Base-by-base conservation (phyloP, 2,888 invertebrate species). In the Fabriciana adippe region DNA sequence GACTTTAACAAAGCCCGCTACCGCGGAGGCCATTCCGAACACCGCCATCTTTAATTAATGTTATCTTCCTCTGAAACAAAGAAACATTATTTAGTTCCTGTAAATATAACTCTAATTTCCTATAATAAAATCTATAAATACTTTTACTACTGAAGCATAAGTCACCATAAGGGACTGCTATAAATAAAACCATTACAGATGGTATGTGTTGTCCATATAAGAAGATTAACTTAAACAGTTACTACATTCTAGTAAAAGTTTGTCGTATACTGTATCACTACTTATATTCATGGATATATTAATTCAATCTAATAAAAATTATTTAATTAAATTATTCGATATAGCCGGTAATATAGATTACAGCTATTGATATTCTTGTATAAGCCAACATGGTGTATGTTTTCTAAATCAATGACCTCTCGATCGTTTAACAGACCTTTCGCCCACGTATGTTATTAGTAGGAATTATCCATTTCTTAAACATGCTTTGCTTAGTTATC, bases 1-100 rank as follows among this genome's bases (percentile, higher is more conserved):
- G 86, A 97, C 96, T 93, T 97, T 97, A 79, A 97, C 95, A 87
- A 97, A 97, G 92, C 97, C 97, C 93, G 97, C 97, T 78, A 97
- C 96, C 78, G 97, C 96, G 82, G 97, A 97, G 76, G 96, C 95
- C 94, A 97, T 94, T 74, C 96, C 97, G 83, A 96, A 95, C 74
- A 97, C 94, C 82, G 96, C 95, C 97, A 97, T 97, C 82, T 88
- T 74, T 70, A 41, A 83, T 79, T 79, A 80, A 73, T 77, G 75
- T 80, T 77, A 14, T 48, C 45, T 67, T 67, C 56, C 47, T 73
- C 75, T 77, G 74, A 56, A 76, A 76, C 62, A 68, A 71, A 69
- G 57, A 66, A 61, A 21, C 3, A 41, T 13, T 53, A 14, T 21
- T 26, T 41, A 41, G 41, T 6, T 18, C 35, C 26, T 59, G 15